These are phyloP conservation scores for Prosopocoilus inquinatus DNA, from an alignment of 2,888 invertebrate species.

Conservation along the genomic window DNA sequence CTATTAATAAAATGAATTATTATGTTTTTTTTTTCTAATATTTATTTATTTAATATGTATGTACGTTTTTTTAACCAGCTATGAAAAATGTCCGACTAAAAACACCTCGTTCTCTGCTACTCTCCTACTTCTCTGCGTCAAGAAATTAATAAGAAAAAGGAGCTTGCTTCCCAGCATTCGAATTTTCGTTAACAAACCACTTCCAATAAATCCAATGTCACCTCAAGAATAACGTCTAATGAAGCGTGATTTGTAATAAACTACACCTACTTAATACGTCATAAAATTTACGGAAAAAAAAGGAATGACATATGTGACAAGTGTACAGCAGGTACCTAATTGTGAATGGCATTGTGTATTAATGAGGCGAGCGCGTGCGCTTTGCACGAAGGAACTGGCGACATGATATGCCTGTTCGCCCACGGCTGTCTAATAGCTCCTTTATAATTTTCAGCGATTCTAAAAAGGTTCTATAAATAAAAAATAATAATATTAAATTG, in stretches of 20 bases:
- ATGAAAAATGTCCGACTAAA: no score
- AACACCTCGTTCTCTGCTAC: no score
- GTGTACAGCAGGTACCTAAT: constrained; percentile 29
- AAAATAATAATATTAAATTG: no score
- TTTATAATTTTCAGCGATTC: constrained; percentile 23
- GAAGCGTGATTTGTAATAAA: constrained; percentile 28
- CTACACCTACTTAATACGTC: constrained; percentile 26
- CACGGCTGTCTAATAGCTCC: constrained; percentile 24
- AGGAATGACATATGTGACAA: constrained; percentile 27
- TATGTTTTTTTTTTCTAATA: no score
- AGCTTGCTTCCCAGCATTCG: no score
- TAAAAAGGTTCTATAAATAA: constrained; percentile 16
- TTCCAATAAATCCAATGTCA: constrained; percentile 21
- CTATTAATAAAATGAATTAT: no score
- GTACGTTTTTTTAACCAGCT: no score
- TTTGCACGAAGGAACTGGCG: constrained; percentile 21
- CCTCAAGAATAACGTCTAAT: constrained; percentile 24
- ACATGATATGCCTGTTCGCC: constrained; percentile 10
- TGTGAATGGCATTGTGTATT: constrained; percentile 32
- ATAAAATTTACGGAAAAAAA: constrained; percentile 24
- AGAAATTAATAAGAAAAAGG: no score
- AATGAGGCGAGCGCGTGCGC: constrained; percentile 29
- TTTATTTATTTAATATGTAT: no score
- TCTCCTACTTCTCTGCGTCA: no score
- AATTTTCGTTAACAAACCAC: constrained; percentile 1